Conservation (phyloP, 2,113 vertebrate species). For the Lophius piscatorius region DNA sequence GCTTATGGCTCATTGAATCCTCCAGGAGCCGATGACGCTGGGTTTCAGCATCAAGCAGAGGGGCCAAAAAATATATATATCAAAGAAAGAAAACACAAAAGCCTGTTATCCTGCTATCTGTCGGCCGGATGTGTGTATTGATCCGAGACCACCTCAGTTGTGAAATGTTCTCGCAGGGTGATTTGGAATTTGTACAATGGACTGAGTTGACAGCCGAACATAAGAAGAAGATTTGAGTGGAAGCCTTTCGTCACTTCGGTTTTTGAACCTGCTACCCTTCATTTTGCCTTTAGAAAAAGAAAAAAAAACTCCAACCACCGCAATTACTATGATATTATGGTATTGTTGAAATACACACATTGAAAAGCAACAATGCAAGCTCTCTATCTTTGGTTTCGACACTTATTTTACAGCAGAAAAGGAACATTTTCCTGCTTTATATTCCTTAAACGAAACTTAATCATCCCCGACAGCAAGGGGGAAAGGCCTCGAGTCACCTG, state of each 20-base stretch:
- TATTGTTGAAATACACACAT: no score
- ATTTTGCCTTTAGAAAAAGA: no score
- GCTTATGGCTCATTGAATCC: slow-evolving; percentile 40
- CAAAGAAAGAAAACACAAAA: slow-evolving; percentile 29
- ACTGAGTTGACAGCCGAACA: background rate
- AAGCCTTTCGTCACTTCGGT: background rate
- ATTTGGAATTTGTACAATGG: slow-evolving; percentile 22
- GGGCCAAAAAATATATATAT: slow-evolving; percentile 36
- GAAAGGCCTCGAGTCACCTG: no score
- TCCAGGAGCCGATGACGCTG: slow-evolving; percentile 40
- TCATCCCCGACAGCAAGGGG: no score
- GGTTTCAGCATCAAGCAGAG: slow-evolving; percentile 32
- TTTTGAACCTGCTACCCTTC: no score
- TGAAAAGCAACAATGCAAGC: no score
- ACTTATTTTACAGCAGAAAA: no score
- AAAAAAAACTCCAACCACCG: no score
- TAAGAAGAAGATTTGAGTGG: slow-evolving; percentile 1
- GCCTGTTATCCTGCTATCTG: slow-evolving; percentile 21
- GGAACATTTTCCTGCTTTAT: no score
- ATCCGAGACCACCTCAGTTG: slow-evolving; percentile 5
- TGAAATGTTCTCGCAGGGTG: background rate
- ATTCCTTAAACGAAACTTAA: no score
- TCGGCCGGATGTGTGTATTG: slow-evolving; percentile 28
- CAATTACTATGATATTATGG: no score
- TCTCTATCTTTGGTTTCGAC: no score